A percentile compares a stretch with the other conserved stretches of the same genome.
Evolutionary conservation across 2,797 vertebrate genomes (phyloP).

Genomic region (Acrossocheilus fasciatus): DNA sequence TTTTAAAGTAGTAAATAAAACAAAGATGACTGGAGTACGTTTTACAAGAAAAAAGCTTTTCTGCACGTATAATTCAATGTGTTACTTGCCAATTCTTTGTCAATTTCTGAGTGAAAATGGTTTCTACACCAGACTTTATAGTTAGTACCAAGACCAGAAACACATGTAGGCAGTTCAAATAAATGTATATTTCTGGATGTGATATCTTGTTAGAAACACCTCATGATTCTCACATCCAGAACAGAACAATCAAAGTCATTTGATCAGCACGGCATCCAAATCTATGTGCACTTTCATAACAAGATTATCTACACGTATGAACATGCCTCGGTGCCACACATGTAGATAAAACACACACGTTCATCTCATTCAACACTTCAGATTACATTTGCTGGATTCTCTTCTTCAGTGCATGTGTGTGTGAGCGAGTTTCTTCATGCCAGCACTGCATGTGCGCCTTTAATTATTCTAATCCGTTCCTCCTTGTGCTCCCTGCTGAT

Average conservation of each 20-base stretch:
- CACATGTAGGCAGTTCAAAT: not conserved
- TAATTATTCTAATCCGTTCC: slow-evolving; percentile 62
- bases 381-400: slow-evolving; percentile 12
- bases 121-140: not conserved
- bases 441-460: slow-evolving; percentile 41
- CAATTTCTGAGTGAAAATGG: not conserved
- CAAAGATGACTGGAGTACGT: too few species aligned
- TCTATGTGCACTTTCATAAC: slow-evolving; percentile 23
- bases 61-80: not conserved
- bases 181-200: not conserved
- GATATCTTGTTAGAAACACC: slow-evolving; percentile 7
- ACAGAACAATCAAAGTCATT: not conserved
- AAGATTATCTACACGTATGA: slow-evolving; percentile 19
- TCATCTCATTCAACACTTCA: slow-evolving; percentile 23
- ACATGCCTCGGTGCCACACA: slow-evolving; percentile 24
- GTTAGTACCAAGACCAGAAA: not conserved
- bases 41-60: not conserved
- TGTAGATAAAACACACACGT: slow-evolving; percentile 29
- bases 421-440: slow-evolving; percentile 23
- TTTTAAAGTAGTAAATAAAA: too few species aligned
- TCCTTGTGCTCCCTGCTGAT: slow-evolving; percentile 56
- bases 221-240: slow-evolving; percentile 3
- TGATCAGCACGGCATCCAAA: slow-evolving; percentile 13
- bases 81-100: not conserved
- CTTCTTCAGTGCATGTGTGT: slow-evolving; percentile 24